Percentiles rank a stretch among this genome's conserved stretches.
Conservation (phyloP, 2,797 vertebrate species). For the Thalassophryne amazonica region DNA sequence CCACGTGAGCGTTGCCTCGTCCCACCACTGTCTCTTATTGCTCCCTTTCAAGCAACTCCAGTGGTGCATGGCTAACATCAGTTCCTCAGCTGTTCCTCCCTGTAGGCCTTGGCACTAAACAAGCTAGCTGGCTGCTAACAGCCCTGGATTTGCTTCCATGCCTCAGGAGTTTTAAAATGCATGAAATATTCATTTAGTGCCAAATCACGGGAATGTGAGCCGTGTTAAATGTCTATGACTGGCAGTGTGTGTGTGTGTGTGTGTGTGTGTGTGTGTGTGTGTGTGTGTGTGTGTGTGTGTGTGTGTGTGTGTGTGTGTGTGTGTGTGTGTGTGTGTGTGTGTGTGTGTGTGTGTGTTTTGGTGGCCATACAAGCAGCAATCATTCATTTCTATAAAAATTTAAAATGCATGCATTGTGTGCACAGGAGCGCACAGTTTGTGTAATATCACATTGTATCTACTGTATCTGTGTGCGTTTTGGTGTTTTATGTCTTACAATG, state of each 20-base stretch:
- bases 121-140: slow-evolving; percentile 28
- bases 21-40: slow-evolving; percentile 6
- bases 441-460: neutral
- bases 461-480: neutral
- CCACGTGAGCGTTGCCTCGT: slow-evolving; percentile 34
- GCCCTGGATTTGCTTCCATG: slow-evolving; percentile 29
- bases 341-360: neutral
- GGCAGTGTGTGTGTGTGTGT: slow-evolving; percentile 1
- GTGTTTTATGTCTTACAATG: neutral
- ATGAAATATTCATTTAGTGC: slow-evolving; percentile 60
- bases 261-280: slow-evolving; percentile 1
- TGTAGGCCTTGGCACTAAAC: slow-evolving; percentile 24
- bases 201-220: slow-evolving; percentile 29
- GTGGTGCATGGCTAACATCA: slow-evolving; percentile 22
- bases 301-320: neutral
- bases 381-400: too few species aligned
- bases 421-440: neutral
- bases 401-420: neutral
- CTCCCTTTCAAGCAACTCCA: slow-evolving; percentile 20
- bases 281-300: neutral
- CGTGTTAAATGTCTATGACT: slow-evolving; percentile 21
- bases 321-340: slow-evolving; percentile 6
- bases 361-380: too few species aligned
- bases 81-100: slow-evolving; percentile 30
- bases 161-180: slow-evolving; percentile 21